These are phyloP conservation scores for Erannis defoliaria DNA, from an alignment of 2,888 invertebrate genomes.

Conservation along the genomic window DNA sequence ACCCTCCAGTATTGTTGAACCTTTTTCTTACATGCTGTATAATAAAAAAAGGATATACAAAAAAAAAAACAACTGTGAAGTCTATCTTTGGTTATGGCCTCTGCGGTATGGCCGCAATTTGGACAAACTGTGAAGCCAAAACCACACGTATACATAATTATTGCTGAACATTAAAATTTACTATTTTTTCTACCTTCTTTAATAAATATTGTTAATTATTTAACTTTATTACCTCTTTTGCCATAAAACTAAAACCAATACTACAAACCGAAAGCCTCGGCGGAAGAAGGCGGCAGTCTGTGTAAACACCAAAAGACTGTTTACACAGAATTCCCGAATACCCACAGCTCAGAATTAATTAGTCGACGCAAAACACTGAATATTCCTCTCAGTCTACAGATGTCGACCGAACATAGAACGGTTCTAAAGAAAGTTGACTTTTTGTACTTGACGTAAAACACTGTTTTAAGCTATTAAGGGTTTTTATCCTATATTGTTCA, in stretches of 20 bases:
- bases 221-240: background rate
- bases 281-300: conserved; percentile 24
- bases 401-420: conserved; percentile 22
- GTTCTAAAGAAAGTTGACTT: background rate
- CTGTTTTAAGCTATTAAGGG: too few species aligned
- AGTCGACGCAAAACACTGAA: conserved; percentile 62
- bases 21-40: too few species aligned
- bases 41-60: too few species aligned
- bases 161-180: too few species aligned
- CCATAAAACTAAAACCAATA: background rate
- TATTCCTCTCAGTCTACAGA: conserved; percentile 40
- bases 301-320: conserved; percentile 47
- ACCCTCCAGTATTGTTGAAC: too few species aligned
- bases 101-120: too few species aligned
- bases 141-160: too few species aligned
- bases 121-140: too few species aligned
- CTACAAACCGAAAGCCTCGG: background rate
- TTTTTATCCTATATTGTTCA: too few species aligned
- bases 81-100: too few species aligned
- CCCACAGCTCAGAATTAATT: conserved; percentile 59
- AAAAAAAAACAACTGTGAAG: too few species aligned
- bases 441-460: background rate
- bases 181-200: too few species aligned
- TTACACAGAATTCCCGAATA: conserved; percentile 54
- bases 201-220: background rate